These are phyloP conservation scores for Trichopria drosophilae DNA, from an alignment of 2,888 invertebrate genomes.

Conservation along the genomic window DNA sequence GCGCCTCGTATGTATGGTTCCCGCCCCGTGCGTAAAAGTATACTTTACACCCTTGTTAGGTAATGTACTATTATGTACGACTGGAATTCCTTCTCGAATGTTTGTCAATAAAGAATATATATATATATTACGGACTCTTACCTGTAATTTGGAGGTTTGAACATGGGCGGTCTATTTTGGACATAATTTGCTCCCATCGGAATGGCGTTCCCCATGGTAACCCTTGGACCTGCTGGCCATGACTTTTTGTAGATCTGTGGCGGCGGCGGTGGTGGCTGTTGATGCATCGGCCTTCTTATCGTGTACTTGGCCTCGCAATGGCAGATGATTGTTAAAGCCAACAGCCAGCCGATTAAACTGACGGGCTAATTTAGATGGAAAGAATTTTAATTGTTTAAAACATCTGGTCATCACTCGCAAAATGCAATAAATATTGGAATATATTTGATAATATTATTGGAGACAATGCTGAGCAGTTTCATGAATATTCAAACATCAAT, in stretches of 20 bases:
- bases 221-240: conserved; percentile 49
- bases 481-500: too few relatives aligned
- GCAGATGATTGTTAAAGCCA: conserved; percentile 41
- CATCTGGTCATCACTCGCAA: too few relatives aligned
- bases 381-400: conserved; percentile 1
- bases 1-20: too few relatives aligned
- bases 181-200: conserved; percentile 43
- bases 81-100: too few relatives aligned
- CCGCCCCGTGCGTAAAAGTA: too few relatives aligned
- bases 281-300: conserved; percentile 54
- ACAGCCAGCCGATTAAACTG: conserved; percentile 44
- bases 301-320: conserved; percentile 50
- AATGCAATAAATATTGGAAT: too few relatives aligned
- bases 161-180: conserved; percentile 45
- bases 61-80: too few relatives aligned
- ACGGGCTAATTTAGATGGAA: conserved; percentile 37
- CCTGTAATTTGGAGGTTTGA: conserved; percentile 46
- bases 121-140: too few relatives aligned
- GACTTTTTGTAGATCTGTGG: conserved; percentile 49
- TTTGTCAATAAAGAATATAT: too few relatives aligned
- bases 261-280: conserved; percentile 43
- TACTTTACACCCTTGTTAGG: too few relatives aligned
- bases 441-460: too few relatives aligned
- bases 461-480: too few relatives aligned
- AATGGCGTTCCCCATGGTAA: conserved; percentile 49